Evolutionary conservation across 2,888 invertebrate species (phyloP), one percentile per base, ranked within the genome.

Genomic region (Drosophila atripex): DNA sequence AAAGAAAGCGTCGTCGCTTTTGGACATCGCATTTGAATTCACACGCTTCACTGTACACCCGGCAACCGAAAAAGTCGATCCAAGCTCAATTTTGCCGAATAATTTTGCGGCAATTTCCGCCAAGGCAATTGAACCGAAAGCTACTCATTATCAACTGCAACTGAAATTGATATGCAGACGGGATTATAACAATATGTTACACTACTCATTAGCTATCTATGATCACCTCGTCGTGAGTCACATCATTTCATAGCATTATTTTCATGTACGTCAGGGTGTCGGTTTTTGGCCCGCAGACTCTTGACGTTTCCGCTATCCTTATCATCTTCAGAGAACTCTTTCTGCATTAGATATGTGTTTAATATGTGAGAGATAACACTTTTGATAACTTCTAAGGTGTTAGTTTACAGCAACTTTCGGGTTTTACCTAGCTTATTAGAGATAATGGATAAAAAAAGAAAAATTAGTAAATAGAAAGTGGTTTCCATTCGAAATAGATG

Each of bases 1-100:
- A 80, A 82, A 87, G 86, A 80, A 80, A 80, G 88, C 86, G 69
- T 65, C 77, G 73, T 60, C 79, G 76, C 63, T 65, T 47, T 63
- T 41, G 78, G 41, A 66, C 76, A 64, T 51, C 82, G 65, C 71
- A 78, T 78, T 78, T 78, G 76, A 85, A 78, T 78, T 85, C 54
- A 84, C 75, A 84, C 76, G 78, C 86, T 75, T 78, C 72, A 59
- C 49, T 80, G 82, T 51, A 56, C 78, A 75, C 25, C 32, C 39
- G 61, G 30, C 64, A 64, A 52, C 56, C 39, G 56, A 47, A 63
- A 49, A 49, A 52, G n/a, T 30, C 50, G 35, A 18, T 65, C 49
- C 64, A 80, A 74, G 68, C 75, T 59, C 47, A 35, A 21, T 21
- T 21, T 21, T 41, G 41, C 9, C 41, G 9, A 41, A 41, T 38